Evolutionary conservation across 2,888 invertebrate genomes (phyloP).

Genomic region (Sericinus montela): DNA sequence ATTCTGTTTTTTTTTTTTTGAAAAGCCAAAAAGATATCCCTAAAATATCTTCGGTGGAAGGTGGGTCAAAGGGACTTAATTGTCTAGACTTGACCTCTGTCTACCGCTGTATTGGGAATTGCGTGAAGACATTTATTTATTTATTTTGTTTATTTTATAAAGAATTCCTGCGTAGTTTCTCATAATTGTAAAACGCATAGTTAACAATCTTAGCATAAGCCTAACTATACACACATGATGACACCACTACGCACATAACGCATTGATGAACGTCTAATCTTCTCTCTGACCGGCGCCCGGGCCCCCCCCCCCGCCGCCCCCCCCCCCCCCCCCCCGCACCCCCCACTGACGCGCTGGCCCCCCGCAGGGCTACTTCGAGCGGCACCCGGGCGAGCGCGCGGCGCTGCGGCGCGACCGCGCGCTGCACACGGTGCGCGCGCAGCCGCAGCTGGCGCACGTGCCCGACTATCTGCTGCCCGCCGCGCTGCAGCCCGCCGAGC

Average conservation of each 20-base stretch:
- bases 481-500: conserved; percentile 81
- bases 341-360: conserved; percentile 46
- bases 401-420: conserved; percentile 92
- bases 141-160: no score
- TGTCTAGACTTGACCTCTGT: no score
- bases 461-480: conserved; percentile 95
- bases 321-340: conserved; percentile 91
- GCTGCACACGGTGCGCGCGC: conserved; percentile 89
- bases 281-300: conserved; percentile 59
- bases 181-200: neutral
- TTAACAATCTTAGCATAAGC: neutral
- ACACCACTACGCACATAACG: conserved; percentile 46
- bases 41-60: no score
- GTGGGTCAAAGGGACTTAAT: no score
- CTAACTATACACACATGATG: conserved; percentile 35
- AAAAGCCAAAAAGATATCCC: no score
- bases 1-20: no score
- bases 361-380: conserved; percentile 90
- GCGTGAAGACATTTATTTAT: no score
- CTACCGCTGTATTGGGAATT: no score
- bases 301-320: neutral
- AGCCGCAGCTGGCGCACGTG: conserved; percentile 92
- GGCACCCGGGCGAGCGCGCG: conserved; percentile 92
- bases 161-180: no score
- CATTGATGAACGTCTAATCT: conserved; percentile 75